Evolutionary conservation across 2,888 invertebrate species (phyloP), one percentile per base, ranked within the genome.

Genomic region (Erebia epiphron): DNA sequence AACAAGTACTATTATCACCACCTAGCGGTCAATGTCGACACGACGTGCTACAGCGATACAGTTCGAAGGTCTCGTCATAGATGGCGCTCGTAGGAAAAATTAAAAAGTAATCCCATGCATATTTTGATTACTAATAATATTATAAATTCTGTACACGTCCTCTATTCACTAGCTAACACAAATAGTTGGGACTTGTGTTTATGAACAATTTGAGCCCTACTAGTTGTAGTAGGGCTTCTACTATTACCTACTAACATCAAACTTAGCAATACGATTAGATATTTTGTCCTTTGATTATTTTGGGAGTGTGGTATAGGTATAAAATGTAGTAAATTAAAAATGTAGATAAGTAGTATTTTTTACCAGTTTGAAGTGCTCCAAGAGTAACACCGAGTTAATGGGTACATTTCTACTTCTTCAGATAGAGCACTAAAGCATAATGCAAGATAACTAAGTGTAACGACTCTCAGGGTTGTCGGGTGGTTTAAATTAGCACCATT

Each of bases 11-110:
- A 86, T 83, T 91, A 85, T 84, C 86, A 85, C 92, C 92, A 91
- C 86, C 93, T 92, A 86, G 87, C 93, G 92, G 92, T 92, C 92
- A 92, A 92, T 91, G 92, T 91, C 92, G 89, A 78, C 87, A 92
- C 88, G 84, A 88, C 88, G 86, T 83, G 81, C 77, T 73, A 72
- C 71, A 73, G 69, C 73, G 70, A 64, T 68, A 52, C 73, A 86
- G 88, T 91, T 88, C 85, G 61, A 68, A 41, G 57, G 68, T 72
- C 49, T 66, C 74, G 67, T 72, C 77, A 83, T 74, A 92, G 92
- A 88, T 92, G 92, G 89, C 92, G 90, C 82, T 86, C 78, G 75
- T 58, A 54, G 5, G 8, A 65, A 60, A 35, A 66, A 46, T 35
- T 66, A 14, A 35, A 49, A 5, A 4, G 18, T 2, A 14, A 5